phyloP scores from a whole-genome alignment of 2,113 vertebrate genomes.

The Siphamia tubifer region DNA sequence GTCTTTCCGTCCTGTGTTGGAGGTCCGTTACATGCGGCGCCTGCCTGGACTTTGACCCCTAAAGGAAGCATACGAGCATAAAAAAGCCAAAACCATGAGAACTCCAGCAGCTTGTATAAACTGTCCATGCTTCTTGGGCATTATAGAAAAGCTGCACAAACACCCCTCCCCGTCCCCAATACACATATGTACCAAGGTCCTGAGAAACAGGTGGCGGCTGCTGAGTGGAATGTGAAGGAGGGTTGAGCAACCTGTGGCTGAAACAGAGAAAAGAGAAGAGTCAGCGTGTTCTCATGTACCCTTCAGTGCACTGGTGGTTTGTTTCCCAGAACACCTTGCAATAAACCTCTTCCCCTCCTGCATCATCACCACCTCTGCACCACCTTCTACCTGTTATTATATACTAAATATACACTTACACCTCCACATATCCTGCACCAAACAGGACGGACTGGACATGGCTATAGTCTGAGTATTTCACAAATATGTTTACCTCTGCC shows the following conservation, averaged over 20 bases:
- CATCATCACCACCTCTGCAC: neutral
- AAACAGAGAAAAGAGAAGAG: slow-evolving; percentile 72
- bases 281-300: slow-evolving; percentile 16
- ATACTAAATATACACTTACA: neutral
- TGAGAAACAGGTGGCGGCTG: slow-evolving; percentile 75
- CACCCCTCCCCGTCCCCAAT: slow-evolving; percentile 24
- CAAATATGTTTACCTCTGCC: neutral
- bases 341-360: neutral
- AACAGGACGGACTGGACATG: neutral
- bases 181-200: slow-evolving; percentile 49
- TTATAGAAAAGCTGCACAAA: slow-evolving; percentile 71
- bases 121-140: slow-evolving; percentile 53
- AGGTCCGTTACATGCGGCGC: neutral
- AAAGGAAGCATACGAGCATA: neutral
- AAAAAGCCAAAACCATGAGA: slow-evolving; percentile 56
- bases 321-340: slow-evolving; percentile 55
- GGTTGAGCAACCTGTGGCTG: slow-evolving; percentile 68
- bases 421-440: neutral
- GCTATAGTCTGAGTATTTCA: neutral
- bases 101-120: slow-evolving; percentile 75
- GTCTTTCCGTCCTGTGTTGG: too few relatives aligned
- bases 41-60: slow-evolving; percentile 30
- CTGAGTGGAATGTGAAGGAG: neutral
- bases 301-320: slow-evolving; percentile 31
- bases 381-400: neutral